A percentile compares a stretch with the other conserved stretches of the same genome.
Conservation (phyloP, 2,888 invertebrate genomes). For the Parascotia fuliginaria region DNA sequence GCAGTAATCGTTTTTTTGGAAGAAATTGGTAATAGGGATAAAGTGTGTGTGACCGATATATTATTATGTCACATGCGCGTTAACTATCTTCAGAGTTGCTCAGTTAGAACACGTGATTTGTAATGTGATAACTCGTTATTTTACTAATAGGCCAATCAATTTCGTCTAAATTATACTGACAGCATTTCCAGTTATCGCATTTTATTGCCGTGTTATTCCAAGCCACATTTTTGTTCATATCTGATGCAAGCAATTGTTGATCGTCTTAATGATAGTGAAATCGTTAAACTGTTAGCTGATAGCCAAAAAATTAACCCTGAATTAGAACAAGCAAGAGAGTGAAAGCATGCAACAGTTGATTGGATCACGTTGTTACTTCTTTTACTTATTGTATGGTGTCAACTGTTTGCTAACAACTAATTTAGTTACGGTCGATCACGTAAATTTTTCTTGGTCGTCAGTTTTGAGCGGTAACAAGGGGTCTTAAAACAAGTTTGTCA, state of each 20-base stretch:
- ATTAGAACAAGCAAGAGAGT: slow-evolving; percentile 62
- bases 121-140: too few relatives aligned
- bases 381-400: slow-evolving; percentile 62
- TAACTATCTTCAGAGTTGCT: too few relatives aligned
- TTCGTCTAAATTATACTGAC: too few relatives aligned
- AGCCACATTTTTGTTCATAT: slow-evolving; percentile 6
- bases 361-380: slow-evolving; percentile 63
- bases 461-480: slow-evolving; percentile 4
- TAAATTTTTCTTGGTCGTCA: slow-evolving; percentile 48
- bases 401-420: slow-evolving; percentile 63
- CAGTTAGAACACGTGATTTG: too few relatives aligned
- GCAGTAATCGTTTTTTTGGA: too few relatives aligned
- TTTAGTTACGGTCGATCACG: slow-evolving; percentile 55
- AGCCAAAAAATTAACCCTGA: slow-evolving; percentile 52
- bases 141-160: too few relatives aligned
- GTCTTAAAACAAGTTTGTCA: slow-evolving; percentile 8
- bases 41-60: too few relatives aligned
- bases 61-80: too few relatives aligned
- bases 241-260: slow-evolving; percentile 17
- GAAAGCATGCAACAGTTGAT: slow-evolving; percentile 76
- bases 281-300: slow-evolving; percentile 28
- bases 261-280: slow-evolving; percentile 44
- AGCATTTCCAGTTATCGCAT: too few relatives aligned
- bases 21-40: too few relatives aligned
- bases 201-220: slow-evolving; percentile 9